These are phyloP conservation scores for Crambe crambe DNA, from an alignment of 37 sponge, comb jelly and placozoan genomes.

Conservation along the genomic window DNA sequence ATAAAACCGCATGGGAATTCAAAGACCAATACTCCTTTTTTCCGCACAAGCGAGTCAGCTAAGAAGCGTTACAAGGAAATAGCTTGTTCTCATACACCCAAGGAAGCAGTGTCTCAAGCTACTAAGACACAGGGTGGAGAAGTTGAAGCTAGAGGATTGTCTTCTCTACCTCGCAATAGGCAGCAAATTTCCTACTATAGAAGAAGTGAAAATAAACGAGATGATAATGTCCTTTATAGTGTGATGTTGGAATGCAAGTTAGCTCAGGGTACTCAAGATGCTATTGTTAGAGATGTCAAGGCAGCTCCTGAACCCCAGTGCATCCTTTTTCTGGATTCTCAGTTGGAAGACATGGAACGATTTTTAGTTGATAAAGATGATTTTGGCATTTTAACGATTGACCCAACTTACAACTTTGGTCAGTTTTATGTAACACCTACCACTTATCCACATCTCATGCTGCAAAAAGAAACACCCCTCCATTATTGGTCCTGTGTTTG, in stretches of 20 bases:
- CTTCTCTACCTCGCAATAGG: too few species aligned
- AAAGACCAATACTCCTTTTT: conserved; percentile 9
- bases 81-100: neutral
- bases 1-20: too few species aligned
- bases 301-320: conserved; percentile 54
- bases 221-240: conserved; percentile 27
- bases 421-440: conserved; percentile 54
- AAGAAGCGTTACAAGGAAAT: neutral
- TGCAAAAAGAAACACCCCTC: conserved; percentile 2
- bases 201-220: neutral
- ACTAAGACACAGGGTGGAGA: conserved; percentile 27
- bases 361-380: conserved; percentile 11
- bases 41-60: conserved; percentile 13
- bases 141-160: neutral
- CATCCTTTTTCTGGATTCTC: conserved; percentile 46
- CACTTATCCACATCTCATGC: conserved; percentile 45
- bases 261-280: conserved; percentile 27
- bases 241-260: conserved; percentile 53
- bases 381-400: conserved; percentile 6
- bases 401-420: conserved; percentile 53
- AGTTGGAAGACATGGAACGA: conserved; percentile 30
- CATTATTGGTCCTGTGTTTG: conserved; percentile 24
- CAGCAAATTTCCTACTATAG: neutral
- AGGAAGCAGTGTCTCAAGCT: conserved; percentile 1
- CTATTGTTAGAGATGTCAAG: conserved; percentile 45